Base-by-base conservation (phyloP, 1,140 invertebrate genomes). In the Drosophila repleta region DNA sequence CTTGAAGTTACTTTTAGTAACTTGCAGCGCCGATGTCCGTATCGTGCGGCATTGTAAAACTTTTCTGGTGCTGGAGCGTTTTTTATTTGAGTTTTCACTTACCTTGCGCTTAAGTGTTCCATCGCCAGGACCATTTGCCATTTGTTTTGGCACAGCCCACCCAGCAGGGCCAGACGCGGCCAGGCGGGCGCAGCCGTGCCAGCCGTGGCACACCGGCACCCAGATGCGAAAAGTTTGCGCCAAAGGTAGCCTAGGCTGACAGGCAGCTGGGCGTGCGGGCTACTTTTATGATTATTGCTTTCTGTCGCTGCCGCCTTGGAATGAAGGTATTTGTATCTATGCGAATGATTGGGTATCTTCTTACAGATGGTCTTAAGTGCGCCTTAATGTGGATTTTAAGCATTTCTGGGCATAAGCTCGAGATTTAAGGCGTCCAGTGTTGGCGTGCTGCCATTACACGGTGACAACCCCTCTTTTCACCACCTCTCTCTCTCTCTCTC, bases 51-150 rank as follows among this genome's bases (percentile, higher is more conserved):
- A 80, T 80, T 81, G 78, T 76, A 73, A 81, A 82, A 82, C 79
- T 63, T 55, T 76, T 49, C 37, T 21, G 35, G 46, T 55, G 55
- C 43, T 55, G 32, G 68, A 39, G 60, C 72, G 32, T 64, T 76
- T 82, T 82, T 82, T 82, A 82, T 82, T 82, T 82, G 79, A 82
- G 79, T 82, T 82, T 82, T 82, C 79, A 82, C 79, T 82, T 82
- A 82, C 79, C 79, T 81, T 67, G 64, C 64, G 60, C 79, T 82
- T 82, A 82, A 82, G 79, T 82, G 79, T 82, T 82, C 76, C 77
- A 68, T 68, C 79, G 76, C 49, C 79, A 71, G 48, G 49, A 45
- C 79, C 78, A 74, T 81, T 81, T 82, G 79, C 78, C 78, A 81
- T 81, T 81, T 81, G 64, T 74, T 82, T 82, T 79, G 68, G 57